Percentiles rank a stretch among this genome's conserved stretches.
Conservation (phyloP, 2,888 invertebrate genomes). For the Carcina quercana region DNA sequence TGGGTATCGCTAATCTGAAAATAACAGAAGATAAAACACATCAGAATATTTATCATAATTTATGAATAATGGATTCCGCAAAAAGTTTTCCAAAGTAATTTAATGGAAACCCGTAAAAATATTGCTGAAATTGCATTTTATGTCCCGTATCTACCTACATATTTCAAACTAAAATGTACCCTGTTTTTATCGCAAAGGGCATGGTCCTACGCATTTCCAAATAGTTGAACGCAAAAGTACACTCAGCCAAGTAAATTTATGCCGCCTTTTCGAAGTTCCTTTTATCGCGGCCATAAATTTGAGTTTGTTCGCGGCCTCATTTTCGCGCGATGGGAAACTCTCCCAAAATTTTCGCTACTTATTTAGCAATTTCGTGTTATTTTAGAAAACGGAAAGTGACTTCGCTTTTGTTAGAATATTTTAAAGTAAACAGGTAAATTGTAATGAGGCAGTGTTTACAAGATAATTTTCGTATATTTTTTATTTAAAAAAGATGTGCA, state of each 20-base stretch:
- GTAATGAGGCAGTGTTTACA: neutral
- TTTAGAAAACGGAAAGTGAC: slow-evolving; percentile 44
- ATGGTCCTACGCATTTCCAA: slow-evolving; percentile 13
- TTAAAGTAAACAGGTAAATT: neutral
- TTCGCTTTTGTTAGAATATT: slow-evolving; percentile 24
- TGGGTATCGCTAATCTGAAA: too few relatives aligned
- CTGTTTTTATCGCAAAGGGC: slow-evolving; percentile 10
- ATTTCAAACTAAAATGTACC: neutral
- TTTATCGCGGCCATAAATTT: slow-evolving; percentile 63
- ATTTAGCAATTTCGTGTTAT: slow-evolving; percentile 32
- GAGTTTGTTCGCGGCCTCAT: slow-evolving; percentile 42
- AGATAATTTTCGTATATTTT: too few relatives aligned
- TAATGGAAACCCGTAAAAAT: too few relatives aligned
- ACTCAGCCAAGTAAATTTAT: slow-evolving; percentile 43
- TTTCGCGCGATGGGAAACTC: slow-evolving; percentile 26
- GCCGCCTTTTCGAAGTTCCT: slow-evolving; percentile 54
- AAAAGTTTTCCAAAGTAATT: too few relatives aligned
- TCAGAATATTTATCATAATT: too few relatives aligned
- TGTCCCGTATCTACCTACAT: too few relatives aligned
- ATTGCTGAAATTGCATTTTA: too few relatives aligned
- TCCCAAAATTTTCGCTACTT: slow-evolving; percentile 23
- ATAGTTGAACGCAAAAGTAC: slow-evolving; percentile 31
- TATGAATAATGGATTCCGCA: too few relatives aligned
- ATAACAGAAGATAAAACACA: too few relatives aligned
- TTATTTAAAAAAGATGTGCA: too few relatives aligned